Conservation (phyloP, 2,888 invertebrate genomes). For the Scaptomyza reducta region DNA sequence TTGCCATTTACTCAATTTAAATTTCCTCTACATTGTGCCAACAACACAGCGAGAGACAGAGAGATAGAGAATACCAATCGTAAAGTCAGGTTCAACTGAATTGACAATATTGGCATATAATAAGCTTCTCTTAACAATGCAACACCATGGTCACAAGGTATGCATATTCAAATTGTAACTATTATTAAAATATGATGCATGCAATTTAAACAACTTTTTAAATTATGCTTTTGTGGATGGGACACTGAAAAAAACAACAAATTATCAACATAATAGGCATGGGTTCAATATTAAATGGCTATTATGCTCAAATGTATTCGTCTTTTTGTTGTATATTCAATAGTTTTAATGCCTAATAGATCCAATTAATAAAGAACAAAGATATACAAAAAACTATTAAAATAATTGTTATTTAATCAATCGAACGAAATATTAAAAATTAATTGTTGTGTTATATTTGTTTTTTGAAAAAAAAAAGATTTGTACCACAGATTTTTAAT, state of each 20-base stretch:
- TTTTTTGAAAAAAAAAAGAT: too few species aligned
- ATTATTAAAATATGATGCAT: constrained; percentile 6
- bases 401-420: neutral
- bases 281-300: neutral
- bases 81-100: constrained; percentile 15
- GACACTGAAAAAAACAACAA: neutral
- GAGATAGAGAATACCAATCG: constrained; percentile 28
- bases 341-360: neutral
- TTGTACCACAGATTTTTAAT: neutral
- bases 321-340: neutral
- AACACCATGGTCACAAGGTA: constrained; percentile 4
- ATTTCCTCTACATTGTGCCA: constrained; percentile 48
- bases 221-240: too few species aligned
- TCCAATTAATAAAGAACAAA: neutral
- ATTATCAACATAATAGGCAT: neutral
- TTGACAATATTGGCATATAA: constrained; percentile 32
- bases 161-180: constrained; percentile 9
- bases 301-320: neutral
- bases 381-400: neutral
- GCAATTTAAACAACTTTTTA: constrained; percentile 6
- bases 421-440: neutral
- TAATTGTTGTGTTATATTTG: neutral
- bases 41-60: neutral
- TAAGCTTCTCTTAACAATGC: constrained; percentile 26
- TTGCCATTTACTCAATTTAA: constrained; percentile 77